Base-by-base conservation (phyloP, 2,113 vertebrate genomes). In the Desmodus rotundus region DNA sequence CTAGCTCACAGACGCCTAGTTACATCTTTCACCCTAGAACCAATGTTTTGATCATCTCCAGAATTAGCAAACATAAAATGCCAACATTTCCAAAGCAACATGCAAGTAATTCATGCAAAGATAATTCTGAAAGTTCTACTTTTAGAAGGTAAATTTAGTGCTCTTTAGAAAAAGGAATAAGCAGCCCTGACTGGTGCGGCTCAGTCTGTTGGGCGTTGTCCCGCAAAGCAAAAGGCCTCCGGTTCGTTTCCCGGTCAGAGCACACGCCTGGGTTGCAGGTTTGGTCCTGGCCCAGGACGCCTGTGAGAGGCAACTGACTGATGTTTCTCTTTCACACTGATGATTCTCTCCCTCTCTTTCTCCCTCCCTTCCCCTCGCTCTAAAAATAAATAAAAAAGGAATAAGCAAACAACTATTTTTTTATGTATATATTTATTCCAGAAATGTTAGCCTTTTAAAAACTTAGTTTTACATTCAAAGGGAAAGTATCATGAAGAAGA, bases 91-190 rank as follows among this genome's bases (percentile, higher is more conserved):
- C 74, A 94, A 95, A 91, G 88, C 70, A 82, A 89, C 91, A 91
- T 96, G 96, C 95, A 93, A 82, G 33, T 72, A 89, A 93, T 50
- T 89, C 94, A 96, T 80, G 85, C 94, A 89, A n/a, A 78, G 38
- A 26, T 68, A 86, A 89, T 74, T 52, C 8, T 68, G 65, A 47
- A 78, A 96, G 47, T 68, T 90, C 47, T 82, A 89, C 41, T 95
- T 95, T 45, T 84, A 88, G 81, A 84, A 87, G 41, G 63, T 73
- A 93, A 95, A 91, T n/a, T 80, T 80, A 77, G 15, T 95, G 20
- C 9, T 78, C 73, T 93, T 70, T 36, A 76, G 41, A 68, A 87
- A 93, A 54, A 92, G 24, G 26, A 96, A 67, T 54, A 17, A 67
- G 22, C 2, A 87, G 61, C 61, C 28, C 61, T 31, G 28, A 31